Conservation (phyloP, 2,113 vertebrate genomes). For the Oryzias melastigma region DNA sequence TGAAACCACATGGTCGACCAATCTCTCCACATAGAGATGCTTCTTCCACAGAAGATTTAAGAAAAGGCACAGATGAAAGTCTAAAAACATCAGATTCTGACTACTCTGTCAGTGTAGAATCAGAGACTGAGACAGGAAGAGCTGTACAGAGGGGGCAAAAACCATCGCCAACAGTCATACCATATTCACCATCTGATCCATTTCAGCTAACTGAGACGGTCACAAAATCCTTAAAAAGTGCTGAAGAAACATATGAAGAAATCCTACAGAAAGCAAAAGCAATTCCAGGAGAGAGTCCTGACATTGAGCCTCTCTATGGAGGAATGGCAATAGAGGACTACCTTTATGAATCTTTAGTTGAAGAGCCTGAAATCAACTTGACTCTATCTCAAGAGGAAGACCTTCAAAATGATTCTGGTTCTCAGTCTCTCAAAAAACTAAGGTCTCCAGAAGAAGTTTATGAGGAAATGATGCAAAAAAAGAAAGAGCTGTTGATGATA, state of each 20-base stretch:
- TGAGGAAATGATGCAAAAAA: slow-evolving; percentile 86
- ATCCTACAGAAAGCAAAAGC: slow-evolving; percentile 87
- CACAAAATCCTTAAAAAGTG: slow-evolving; percentile 83
- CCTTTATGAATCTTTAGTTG: slow-evolving; percentile 94
- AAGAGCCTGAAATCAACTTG: slow-evolving; percentile 79
- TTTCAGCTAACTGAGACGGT: slow-evolving; percentile 69
- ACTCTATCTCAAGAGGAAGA: slow-evolving; percentile 73
- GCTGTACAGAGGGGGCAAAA: slow-evolving; percentile 71
- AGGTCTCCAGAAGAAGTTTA: slow-evolving; percentile 84
- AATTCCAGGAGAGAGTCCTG: slow-evolving; percentile 85
- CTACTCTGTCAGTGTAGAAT: slow-evolving; percentile 90
- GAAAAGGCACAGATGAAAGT: slow-evolving; percentile 80
- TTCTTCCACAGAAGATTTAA: slow-evolving; percentile 86
- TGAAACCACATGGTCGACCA: slow-evolving; percentile 78
- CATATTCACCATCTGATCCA: slow-evolving; percentile 81
- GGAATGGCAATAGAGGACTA: slow-evolving; percentile 98
- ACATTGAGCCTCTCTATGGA: slow-evolving; percentile 93
- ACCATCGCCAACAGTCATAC: slow-evolving; percentile 79
- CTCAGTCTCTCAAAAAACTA: slow-evolving; percentile 78
- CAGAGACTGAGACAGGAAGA: slow-evolving; percentile 79
- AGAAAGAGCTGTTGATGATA: slow-evolving; percentile 77
- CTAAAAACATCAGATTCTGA: slow-evolving; percentile 88
- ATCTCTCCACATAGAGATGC: slow-evolving; percentile 83
- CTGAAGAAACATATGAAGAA: slow-evolving; percentile 92
- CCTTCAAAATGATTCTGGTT: slow-evolving; percentile 63